These are phyloP conservation scores for Falcaria lacertinaria DNA, from an alignment of 2,888 invertebrate species.

Conservation along the genomic window DNA sequence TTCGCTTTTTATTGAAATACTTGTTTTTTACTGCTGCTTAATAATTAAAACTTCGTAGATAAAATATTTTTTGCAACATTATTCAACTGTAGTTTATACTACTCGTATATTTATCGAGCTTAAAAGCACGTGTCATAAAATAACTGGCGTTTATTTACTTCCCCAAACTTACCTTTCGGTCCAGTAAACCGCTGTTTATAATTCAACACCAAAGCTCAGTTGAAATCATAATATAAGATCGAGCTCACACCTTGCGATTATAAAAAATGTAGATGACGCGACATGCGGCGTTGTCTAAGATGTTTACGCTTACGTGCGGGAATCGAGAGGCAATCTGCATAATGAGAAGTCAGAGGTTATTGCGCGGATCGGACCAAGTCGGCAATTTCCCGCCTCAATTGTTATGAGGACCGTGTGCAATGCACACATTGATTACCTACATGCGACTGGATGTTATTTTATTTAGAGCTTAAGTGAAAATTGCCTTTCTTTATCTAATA, in stretches of 20 bases:
- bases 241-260: conserved; percentile 4
- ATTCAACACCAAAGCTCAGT: not conserved
- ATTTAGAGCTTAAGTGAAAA: conserved; percentile 1
- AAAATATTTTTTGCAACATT: too few species aligned
- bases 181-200: not conserved
- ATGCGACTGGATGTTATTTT: not conserved
- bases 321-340: conserved; percentile 67
- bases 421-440: conserved; percentile 48
- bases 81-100: too few species aligned
- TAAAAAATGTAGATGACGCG: conserved; percentile 18
- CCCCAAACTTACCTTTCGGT: not conserved
- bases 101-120: too few species aligned
- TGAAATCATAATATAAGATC: not conserved
- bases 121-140: too few species aligned
- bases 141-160: not conserved
- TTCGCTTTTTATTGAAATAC: too few species aligned
- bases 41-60: too few species aligned
- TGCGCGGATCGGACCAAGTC: conserved; percentile 59
- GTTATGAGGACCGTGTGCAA: conserved; percentile 49
- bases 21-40: too few species aligned
- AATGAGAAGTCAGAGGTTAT: conserved; percentile 70
- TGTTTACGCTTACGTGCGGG: conserved; percentile 57
- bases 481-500: not conserved
- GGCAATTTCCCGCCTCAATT: conserved; percentile 69
- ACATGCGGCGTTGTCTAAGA: conserved; percentile 27